Conservation (phyloP, 2,888 invertebrate species). For the Graphium colonna region DNA sequence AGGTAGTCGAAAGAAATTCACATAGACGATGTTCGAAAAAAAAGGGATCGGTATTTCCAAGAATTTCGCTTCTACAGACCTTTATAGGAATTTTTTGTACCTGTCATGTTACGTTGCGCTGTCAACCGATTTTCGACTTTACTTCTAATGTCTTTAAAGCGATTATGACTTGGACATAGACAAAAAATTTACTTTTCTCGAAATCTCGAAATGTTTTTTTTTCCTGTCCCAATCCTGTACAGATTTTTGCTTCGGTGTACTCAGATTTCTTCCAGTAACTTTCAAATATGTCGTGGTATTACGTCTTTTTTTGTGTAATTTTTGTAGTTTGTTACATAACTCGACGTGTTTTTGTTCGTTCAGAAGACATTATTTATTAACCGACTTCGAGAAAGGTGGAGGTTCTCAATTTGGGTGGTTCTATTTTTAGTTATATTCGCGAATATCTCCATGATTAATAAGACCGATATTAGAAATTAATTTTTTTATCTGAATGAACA, state of each 20-base stretch:
- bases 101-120: constrained; percentile 34
- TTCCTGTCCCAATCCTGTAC: constrained; percentile 11
- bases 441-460: no score
- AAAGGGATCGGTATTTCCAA: constrained; percentile 58
- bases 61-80: constrained; percentile 43
- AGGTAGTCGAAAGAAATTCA: constrained; percentile 52
- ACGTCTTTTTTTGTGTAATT: no score
- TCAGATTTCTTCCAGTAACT: background rate
- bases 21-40: constrained; percentile 34
- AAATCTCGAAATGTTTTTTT: constrained; percentile 10
- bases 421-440: no score
- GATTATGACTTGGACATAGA: background rate
- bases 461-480: no score
- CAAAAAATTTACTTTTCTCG: constrained; percentile 10
- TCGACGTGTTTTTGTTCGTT: no score
- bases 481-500: no score
- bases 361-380: no score
- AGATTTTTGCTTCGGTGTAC: constrained; percentile 1
- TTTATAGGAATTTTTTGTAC: constrained; percentile 37
- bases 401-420: no score
- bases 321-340: no score
- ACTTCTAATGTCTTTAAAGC: no score
- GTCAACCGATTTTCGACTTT: no score
- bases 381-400: no score
- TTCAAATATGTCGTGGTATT: background rate